A percentile compares a stretch with the other conserved stretches of the same genome.
phyloP scores from a whole-genome alignment of 2,888 invertebrate genomes.

The Pristionchus arcanus region DNA sequence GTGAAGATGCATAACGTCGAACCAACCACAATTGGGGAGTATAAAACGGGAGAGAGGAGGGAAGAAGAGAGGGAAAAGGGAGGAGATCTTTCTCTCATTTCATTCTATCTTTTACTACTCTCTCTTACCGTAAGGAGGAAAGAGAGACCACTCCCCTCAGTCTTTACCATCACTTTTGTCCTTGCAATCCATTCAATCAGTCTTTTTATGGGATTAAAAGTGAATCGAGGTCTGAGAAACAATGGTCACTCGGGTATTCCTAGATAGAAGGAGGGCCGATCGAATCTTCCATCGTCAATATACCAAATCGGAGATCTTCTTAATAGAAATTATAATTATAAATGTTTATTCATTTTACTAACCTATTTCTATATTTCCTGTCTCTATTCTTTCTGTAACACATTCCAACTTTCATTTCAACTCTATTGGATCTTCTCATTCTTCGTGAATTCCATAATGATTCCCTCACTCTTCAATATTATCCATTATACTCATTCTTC shows the following conservation, averaged over 20 bases:
- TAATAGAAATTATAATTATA: neutral
- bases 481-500: neutral
- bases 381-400: conserved; percentile 44
- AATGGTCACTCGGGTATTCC: conserved; percentile 35
- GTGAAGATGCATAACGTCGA: neutral
- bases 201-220: conserved; percentile 41
- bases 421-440: conserved; percentile 49
- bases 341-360: neutral
- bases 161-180: conserved; percentile 25
- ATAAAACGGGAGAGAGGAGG: conserved; percentile 32
- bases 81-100: conserved; percentile 37
- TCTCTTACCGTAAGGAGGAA: conserved; percentile 2
- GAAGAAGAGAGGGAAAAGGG: conserved; percentile 50
- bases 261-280: neutral
- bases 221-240: conserved; percentile 10
- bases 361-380: conserved; percentile 27
- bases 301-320: conserved; percentile 31
- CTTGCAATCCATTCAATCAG: conserved; percentile 26
- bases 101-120: conserved; percentile 28
- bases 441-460: conserved; percentile 49
- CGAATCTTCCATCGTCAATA: conserved; percentile 1
- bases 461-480: neutral
- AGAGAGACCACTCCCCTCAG: conserved; percentile 43
- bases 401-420: conserved; percentile 3
- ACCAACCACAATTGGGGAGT: conserved; percentile 34